Percentiles rank a stretch among this genome's conserved stretches.
These are phyloP conservation scores for Galerucella nymphaeae DNA, from an alignment of 2,888 invertebrate genomes.

Conservation along the genomic window DNA sequence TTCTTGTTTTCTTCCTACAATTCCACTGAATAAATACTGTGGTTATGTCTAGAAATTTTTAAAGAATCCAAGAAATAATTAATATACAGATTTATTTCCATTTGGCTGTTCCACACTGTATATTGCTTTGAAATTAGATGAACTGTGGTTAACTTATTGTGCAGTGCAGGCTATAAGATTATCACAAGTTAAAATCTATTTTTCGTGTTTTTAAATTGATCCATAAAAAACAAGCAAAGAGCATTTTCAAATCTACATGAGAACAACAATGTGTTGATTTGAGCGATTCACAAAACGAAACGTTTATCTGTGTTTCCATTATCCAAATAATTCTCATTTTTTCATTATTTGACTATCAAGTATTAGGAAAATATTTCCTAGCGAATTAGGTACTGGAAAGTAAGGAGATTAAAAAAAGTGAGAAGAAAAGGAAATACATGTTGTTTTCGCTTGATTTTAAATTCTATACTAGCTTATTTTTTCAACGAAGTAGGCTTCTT, in stretches of 20 bases:
- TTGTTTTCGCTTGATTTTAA: constrained; percentile 49
- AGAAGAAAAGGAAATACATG: constrained; percentile 39
- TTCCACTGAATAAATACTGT: no score
- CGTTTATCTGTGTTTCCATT: not conserved
- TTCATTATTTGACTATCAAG: not conserved
- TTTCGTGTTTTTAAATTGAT: not conserved
- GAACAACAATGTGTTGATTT: not conserved
- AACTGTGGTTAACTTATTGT: no score
- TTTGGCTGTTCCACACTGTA: no score
- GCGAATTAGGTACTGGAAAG: not conserved
- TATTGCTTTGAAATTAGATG: no score
- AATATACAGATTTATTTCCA: no score
- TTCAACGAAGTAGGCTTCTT: constrained; percentile 48
- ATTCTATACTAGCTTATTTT: constrained; percentile 52
- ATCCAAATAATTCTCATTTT: not conserved
- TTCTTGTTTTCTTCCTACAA: no score
- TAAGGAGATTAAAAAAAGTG: constrained; percentile 23
- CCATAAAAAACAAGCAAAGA: not conserved
- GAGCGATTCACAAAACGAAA: not conserved
- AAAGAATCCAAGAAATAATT: no score
- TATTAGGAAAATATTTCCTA: not conserved
- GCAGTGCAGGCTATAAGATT: no score
- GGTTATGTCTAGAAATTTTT: no score
- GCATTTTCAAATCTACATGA: not conserved
- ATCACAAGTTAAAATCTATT: not conserved